phyloP scores from a whole-genome alignment of 2,113 vertebrate genomes.

The Hoplias malabaricus region DNA sequence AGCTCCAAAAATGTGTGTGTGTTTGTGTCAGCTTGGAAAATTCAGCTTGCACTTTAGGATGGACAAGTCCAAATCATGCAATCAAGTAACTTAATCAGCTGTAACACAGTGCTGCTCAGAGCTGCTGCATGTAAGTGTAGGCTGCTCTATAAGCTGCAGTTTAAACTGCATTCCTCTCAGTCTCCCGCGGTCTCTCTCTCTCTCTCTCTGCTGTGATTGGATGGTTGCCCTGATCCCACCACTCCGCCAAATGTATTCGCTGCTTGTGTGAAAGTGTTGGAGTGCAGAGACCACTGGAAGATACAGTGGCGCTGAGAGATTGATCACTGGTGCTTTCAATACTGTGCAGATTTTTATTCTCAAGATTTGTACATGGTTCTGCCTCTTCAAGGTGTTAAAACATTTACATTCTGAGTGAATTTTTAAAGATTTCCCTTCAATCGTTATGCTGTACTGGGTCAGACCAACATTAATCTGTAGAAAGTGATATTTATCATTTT shows the following conservation, averaged over 20 bases:
- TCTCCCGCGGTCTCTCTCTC: neutral
- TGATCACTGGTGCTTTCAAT: neutral
- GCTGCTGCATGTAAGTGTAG: neutral
- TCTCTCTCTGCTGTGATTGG: constrained; percentile 27
- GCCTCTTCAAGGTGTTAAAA: neutral
- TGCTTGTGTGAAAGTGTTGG: neutral
- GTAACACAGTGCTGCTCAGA: neutral
- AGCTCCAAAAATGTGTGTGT: too few relatives aligned
- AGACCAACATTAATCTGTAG: neutral
- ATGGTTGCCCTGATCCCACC: constrained; percentile 1
- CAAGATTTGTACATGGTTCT: neutral
- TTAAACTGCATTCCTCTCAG: neutral
- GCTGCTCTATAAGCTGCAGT: neutral
- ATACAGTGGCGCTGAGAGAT: neutral
- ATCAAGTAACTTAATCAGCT: neutral
- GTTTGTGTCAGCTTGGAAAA: too few relatives aligned
- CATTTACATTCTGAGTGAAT: neutral
- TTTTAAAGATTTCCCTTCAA: neutral
- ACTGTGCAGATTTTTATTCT: neutral
- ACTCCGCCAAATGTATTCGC: neutral
- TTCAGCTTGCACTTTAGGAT: too few relatives aligned
- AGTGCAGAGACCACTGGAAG: neutral
- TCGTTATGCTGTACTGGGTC: neutral
- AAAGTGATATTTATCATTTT: neutral
- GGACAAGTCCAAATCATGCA: neutral